Evolutionary conservation across 2,113 vertebrate species (phyloP).

Genomic region (Orientallactaga bullata): DNA sequence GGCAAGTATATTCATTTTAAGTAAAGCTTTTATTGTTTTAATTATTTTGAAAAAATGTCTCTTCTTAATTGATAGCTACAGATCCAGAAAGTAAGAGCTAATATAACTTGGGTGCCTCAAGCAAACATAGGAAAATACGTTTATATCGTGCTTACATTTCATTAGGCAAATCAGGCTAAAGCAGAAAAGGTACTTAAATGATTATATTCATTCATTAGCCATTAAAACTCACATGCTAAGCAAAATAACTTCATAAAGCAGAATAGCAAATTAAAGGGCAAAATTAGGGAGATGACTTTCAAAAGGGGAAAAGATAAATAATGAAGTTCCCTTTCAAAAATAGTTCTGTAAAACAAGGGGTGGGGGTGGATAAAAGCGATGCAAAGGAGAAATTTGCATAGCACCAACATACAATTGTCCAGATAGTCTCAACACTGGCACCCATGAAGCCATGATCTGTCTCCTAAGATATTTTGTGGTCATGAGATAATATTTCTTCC

Average conservation of each 20-base stretch:
- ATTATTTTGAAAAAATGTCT: not conserved
- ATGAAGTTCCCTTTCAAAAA: not conserved
- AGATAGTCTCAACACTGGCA: not conserved
- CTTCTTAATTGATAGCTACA: not conserved
- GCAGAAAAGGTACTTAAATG: slow-evolving; percentile 8
- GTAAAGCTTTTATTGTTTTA: slow-evolving; percentile 22
- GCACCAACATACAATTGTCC: not conserved
- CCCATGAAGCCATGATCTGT: not conserved
- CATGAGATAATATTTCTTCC: not conserved
- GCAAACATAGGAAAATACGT: not conserved
- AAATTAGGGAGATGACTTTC: not conserved
- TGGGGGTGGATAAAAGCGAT: not conserved
- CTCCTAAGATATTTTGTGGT: not conserved
- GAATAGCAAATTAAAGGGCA: not conserved
- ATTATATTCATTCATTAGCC: slow-evolving; percentile 10
- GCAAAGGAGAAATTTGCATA: not conserved
- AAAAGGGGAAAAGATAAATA: not conserved
- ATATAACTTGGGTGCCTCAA: not conserved
- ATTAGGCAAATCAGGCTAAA: slow-evolving; percentile 12
- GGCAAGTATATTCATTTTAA: not conserved
- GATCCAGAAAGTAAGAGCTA: not conserved
- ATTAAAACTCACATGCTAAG: not conserved
- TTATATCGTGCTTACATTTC: slow-evolving; percentile 26
- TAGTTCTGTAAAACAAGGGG: not conserved
- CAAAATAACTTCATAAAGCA: not conserved